Evolutionary conservation across 2,113 vertebrate genomes (phyloP).

Genomic region (Andinoacara biseriatus): DNA sequence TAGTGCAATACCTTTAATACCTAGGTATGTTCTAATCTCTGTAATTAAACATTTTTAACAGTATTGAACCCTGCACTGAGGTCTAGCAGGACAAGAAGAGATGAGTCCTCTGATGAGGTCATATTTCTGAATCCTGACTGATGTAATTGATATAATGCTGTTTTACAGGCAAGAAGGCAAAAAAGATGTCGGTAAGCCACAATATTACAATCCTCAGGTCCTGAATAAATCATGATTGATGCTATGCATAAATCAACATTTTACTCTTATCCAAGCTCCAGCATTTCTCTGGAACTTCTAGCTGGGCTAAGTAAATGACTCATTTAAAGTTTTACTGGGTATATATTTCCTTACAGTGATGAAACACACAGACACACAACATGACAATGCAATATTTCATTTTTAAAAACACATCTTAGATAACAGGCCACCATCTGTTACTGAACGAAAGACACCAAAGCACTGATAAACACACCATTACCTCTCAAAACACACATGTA

Average conservation of each 20-base stretch:
- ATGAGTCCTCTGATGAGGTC: too few relatives aligned
- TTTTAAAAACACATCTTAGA: conserved; percentile 53
- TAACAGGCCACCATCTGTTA: conserved; percentile 56
- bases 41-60: too few relatives aligned
- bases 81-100: too few relatives aligned
- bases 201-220: conserved; percentile 31
- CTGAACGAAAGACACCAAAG: conserved; percentile 30
- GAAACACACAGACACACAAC: conserved; percentile 6
- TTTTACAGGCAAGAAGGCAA: conserved; percentile 6
- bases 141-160: not conserved
- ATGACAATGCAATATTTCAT: conserved; percentile 8
- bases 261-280: conserved; percentile 28
- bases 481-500: conserved; percentile 32
- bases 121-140: too few relatives aligned
- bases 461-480: conserved; percentile 51
- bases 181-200: conserved; percentile 6
- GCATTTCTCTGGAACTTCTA: conserved; percentile 25
- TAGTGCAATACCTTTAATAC: too few relatives aligned
- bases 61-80: too few relatives aligned
- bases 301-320: conserved; percentile 16
- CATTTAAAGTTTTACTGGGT: conserved; percentile 5
- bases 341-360: not conserved
- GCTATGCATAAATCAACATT: conserved; percentile 53
- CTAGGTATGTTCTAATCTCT: too few relatives aligned
- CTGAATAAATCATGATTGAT: conserved; percentile 50